phyloP scores from a whole-genome alignment of 2,113 vertebrate genomes.

The Chamaea fasciata region DNA sequence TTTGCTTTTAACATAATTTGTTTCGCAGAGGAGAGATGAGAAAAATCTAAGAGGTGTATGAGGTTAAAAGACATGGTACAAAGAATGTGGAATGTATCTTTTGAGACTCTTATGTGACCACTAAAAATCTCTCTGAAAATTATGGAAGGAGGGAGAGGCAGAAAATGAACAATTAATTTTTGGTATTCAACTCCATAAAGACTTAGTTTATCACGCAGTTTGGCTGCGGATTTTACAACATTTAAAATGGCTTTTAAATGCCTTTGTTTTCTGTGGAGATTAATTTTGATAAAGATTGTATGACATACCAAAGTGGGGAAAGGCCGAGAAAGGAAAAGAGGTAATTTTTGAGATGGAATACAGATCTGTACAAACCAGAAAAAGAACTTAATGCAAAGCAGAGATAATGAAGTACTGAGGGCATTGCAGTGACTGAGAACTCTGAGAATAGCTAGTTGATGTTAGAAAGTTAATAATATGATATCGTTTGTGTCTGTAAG shows the following conservation, averaged over 20 bases:
- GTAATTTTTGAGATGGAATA: not conserved
- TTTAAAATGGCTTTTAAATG: not conserved
- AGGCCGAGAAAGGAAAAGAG: not conserved
- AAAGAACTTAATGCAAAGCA: not conserved
- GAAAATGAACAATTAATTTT: not conserved
- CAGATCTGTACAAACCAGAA: not conserved
- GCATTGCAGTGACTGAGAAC: not conserved
- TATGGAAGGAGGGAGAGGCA: not conserved
- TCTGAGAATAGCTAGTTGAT: not conserved
- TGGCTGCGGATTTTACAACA: not conserved
- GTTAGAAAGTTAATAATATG: not conserved
- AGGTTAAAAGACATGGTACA: not conserved
- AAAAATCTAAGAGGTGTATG: not conserved
- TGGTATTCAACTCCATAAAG: not conserved
- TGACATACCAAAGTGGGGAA: not conserved
- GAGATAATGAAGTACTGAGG: not conserved
- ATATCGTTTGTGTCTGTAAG: not conserved
- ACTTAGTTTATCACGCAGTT: not conserved
- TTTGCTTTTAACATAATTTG: not conserved
- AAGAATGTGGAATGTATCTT: not conserved
- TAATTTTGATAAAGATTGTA: not conserved
- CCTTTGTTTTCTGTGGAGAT: not conserved
- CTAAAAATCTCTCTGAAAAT: not conserved
- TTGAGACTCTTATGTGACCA: not conserved
- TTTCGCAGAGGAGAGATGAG: not conserved